Conservation (phyloP, 1,140 invertebrate species). For the Chelonus insularis region DNA sequence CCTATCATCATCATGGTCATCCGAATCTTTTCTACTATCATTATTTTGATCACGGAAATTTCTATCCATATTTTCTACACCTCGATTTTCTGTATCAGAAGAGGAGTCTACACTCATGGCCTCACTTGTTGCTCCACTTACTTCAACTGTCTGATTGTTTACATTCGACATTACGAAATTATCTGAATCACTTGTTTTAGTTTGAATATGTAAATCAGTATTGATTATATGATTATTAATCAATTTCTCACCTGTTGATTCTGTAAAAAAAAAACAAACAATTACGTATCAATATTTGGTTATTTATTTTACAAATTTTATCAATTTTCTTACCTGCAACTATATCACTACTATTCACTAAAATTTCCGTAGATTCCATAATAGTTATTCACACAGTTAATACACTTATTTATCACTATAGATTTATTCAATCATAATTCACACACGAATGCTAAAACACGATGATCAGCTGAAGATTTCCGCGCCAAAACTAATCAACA, state of each 20-base stretch:
- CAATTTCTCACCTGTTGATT: neutral
- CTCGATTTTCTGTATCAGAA: neutral
- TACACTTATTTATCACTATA: no score
- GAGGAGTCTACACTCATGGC: no score
- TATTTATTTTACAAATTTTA: no score
- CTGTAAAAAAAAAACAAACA: neutral
- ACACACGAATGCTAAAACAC: neutral
- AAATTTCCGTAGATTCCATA: no score
- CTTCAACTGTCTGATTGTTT: neutral
- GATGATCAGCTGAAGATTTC: neutral
- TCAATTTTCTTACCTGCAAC: no score
- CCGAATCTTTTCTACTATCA: neutral
- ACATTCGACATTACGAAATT: neutral
- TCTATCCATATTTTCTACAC: neutral
- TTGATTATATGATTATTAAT: neutral
- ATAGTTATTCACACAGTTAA: no score
- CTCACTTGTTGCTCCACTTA: no score
- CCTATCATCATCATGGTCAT: slow-evolving; percentile 7
- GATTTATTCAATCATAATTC: no score
- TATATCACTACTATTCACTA: no score
- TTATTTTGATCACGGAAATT: neutral
- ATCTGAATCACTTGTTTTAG: neutral
- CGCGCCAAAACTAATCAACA: neutral
- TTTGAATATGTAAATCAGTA: neutral
- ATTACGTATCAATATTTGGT: no score